phyloP scores from a whole-genome alignment of 2,113 vertebrate genomes.

The Amblyornis subalaris region DNA sequence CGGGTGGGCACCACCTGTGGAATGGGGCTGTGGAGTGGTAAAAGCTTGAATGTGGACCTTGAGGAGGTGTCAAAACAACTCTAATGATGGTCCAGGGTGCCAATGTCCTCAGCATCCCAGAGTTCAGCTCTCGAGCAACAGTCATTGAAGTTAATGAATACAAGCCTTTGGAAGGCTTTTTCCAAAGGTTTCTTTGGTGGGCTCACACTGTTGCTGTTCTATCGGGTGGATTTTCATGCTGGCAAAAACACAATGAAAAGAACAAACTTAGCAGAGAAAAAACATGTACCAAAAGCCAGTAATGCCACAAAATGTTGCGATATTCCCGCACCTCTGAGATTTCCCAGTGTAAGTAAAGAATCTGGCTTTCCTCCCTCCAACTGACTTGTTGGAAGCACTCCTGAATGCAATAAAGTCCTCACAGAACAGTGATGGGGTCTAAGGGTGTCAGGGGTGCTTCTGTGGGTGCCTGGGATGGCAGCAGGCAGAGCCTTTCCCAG shows the following conservation, averaged over 20 bases:
- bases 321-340: background rate
- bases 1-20: accelerated
- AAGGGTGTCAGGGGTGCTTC: accelerated
- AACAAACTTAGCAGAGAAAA: background rate
- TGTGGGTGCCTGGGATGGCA: accelerated
- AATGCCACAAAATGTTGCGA: accelerated
- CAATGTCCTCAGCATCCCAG: background rate
- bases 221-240: background rate
- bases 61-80: background rate
- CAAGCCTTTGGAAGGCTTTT: background rate
- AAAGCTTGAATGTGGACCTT: background rate
- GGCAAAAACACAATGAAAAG: background rate
- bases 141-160: background rate
- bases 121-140: background rate
- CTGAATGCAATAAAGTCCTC: accelerated
- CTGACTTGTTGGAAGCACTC: accelerated
- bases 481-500: accelerated
- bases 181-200: background rate
- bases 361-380: background rate
- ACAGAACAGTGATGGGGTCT: accelerated
- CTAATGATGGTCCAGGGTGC: background rate
- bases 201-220: background rate
- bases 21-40: background rate
- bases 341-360: background rate
- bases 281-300: accelerated